phyloP scores from a whole-genome alignment of 1,140 invertebrate species.

The Halyomorpha halys region DNA sequence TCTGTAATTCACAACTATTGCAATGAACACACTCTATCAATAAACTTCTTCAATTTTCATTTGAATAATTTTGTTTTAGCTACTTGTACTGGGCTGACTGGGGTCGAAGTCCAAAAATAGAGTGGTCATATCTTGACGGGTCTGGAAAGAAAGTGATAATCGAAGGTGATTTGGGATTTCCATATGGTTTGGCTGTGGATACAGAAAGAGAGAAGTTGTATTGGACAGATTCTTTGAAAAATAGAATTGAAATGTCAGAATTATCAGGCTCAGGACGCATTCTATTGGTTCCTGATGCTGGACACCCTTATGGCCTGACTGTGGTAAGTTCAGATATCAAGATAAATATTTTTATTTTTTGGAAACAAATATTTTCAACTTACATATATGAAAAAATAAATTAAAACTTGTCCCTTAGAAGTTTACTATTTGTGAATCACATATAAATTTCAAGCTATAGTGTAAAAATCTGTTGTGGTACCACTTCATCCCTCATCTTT shows the following conservation, averaged over 20 bases:
- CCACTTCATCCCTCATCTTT: too few relatives aligned
- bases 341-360: constrained; percentile 35
- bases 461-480: too few relatives aligned
- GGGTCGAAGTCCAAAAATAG: constrained; percentile 71
- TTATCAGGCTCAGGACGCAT: constrained; percentile 70
- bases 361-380: too few relatives aligned
- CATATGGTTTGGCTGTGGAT: constrained; percentile 85
- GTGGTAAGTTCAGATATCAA: constrained; percentile 39
- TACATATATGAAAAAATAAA: too few relatives aligned
- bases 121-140: constrained; percentile 75
- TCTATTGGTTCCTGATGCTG: constrained; percentile 53
- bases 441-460: too few relatives aligned
- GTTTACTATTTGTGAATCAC: too few relatives aligned
- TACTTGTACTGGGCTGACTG: constrained; percentile 68
- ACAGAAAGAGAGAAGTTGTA: constrained; percentile 66
- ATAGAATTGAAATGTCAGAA: constrained; percentile 81
- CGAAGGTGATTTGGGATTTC: constrained; percentile 73
- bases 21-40: too few relatives aligned
- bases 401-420: too few relatives aligned
- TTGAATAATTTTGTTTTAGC: not conserved
- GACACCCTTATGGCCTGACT: constrained; percentile 66
- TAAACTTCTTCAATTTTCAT: too few relatives aligned
- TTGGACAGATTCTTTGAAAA: constrained; percentile 81
- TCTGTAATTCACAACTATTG: too few relatives aligned
- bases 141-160: constrained; percentile 62